Base-by-base conservation (phyloP, 2,797 vertebrate species). In the Enteromius paludinosus region DNA sequence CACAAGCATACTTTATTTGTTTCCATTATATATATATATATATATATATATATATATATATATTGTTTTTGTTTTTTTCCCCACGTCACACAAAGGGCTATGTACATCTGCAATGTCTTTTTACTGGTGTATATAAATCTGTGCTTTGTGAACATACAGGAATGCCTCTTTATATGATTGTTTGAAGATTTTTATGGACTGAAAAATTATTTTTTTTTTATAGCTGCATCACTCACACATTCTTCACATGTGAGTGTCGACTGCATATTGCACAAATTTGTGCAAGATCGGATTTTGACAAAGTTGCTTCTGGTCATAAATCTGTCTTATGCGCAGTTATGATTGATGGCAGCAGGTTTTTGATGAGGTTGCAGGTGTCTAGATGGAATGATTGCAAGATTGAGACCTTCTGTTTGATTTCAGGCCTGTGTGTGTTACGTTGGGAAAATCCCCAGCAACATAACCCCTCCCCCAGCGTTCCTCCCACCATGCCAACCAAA, bases 361-460 rank as follows among this genome's bases (percentile, higher is more conserved):
- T 70, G 54, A 87, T 84, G 82, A 33, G 74, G 35, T 65, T 83
- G 83, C 87, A 88, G 88, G 86, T 89, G 89, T 86, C 79, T 86
- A 59, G 23, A 15, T 71, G 68, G 64, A 78, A 83, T 9, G 80
- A 54, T 70, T 84, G 83, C 75, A n/a, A n/a, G 71, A 74, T 81
- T 74, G 23, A 75, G 62, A 81, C 45, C 35, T 59, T 49, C 79
- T 81, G 69, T 88, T 83, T 87, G 88, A 89, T 88, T 85, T 88
- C 56, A 75, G 59, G 79, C 76, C 54, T 49, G 56, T 74, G 81
- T 78, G 80, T 86, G 81, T 79, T 76, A 79, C 11, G 3, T 78
- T 88, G 88, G 89, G 87, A 89, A 89, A 89, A 69, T 86, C 88
- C 89, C 87, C 64, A 28, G 47, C 72, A 83, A 84, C 82, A 83